phyloP scores from a whole-genome alignment of 2,888 invertebrate genomes.

The Boloria selene region DNA sequence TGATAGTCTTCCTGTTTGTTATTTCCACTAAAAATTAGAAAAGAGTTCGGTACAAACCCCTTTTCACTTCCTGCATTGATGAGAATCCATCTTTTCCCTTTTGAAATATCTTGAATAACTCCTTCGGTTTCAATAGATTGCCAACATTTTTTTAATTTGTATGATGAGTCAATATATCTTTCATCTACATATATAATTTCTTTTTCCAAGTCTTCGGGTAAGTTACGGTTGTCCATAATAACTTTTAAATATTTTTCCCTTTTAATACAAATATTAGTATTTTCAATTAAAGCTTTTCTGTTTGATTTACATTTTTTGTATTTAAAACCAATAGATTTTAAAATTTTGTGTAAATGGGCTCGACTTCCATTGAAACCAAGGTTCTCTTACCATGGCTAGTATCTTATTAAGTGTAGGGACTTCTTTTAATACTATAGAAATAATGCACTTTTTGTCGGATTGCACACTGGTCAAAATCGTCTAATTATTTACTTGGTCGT shows the following conservation, averaged over 20 bases:
- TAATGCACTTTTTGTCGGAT: too few species aligned
- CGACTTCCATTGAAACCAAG: slow-evolving; percentile 24
- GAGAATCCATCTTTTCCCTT: slow-evolving; percentile 19
- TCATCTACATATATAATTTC: too few species aligned
- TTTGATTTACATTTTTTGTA: slow-evolving; percentile 33
- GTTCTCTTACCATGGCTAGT: too few species aligned
- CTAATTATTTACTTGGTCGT: too few species aligned
- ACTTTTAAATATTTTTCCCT: slow-evolving; percentile 32
- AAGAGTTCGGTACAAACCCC: slow-evolving; percentile 41
- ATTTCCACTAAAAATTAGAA: slow-evolving; percentile 29
- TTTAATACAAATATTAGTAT: slow-evolving; percentile 26
- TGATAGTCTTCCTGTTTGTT: too few species aligned
- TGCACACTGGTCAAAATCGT: too few species aligned
- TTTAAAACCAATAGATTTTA: slow-evolving; percentile 29
- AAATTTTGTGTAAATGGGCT: slow-evolving; percentile 29
- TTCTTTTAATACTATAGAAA: too few species aligned
- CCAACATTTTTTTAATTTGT: too few species aligned
- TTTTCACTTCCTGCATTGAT: slow-evolving; percentile 43
- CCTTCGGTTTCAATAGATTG: neutral
- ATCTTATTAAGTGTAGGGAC: too few species aligned
- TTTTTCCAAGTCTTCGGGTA: slow-evolving; percentile 19
- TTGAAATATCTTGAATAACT: slow-evolving; percentile 28
- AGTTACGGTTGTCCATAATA: slow-evolving; percentile 27
- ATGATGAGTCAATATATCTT: too few species aligned
- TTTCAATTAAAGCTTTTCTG: slow-evolving; percentile 31